Percentiles rank a stretch among this genome's conserved stretches.
phyloP scores from a whole-genome alignment of 2,797 vertebrate genomes.

The Bovichtus diacanthus region DNA sequence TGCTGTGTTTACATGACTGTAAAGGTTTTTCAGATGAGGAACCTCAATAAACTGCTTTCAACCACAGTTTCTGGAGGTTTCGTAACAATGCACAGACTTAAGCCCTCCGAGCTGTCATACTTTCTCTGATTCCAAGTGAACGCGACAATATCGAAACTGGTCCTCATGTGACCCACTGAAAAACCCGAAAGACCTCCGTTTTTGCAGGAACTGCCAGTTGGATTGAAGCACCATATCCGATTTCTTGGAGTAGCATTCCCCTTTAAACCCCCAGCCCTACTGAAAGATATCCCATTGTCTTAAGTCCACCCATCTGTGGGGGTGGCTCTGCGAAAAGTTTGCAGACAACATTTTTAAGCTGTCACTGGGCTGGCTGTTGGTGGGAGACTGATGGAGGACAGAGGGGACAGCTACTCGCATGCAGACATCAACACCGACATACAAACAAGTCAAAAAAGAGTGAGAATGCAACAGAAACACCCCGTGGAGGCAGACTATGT shows the following conservation, averaged over 20 bases:
- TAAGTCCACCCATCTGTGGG: constrained; percentile 83
- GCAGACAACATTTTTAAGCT: constrained; percentile 75
- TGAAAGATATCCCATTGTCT: constrained; percentile 71
- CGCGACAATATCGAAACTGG: constrained; percentile 12
- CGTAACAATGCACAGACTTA: not conserved
- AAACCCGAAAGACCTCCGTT: constrained; percentile 46
- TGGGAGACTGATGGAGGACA: constrained; percentile 73
- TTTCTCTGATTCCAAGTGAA: constrained; percentile 36
- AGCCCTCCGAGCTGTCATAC: not conserved
- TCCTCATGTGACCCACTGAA: constrained; percentile 63
- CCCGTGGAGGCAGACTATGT: constrained; percentile 30
- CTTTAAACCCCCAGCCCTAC: constrained; percentile 69
- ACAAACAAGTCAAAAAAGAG: constrained; percentile 1
- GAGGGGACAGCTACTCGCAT: constrained; percentile 33
- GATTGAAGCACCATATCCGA: constrained; percentile 23
- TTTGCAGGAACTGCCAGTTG: constrained; percentile 8
- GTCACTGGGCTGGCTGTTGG: constrained; percentile 66
- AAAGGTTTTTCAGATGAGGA: not conserved
- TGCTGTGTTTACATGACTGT: too few species aligned
- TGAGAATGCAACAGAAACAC: constrained; percentile 42
- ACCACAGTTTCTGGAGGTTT: not conserved
- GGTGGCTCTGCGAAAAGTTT: constrained; percentile 82
- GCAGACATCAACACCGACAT: constrained; percentile 28
- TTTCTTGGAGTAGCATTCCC: constrained; percentile 69
- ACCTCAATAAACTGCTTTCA: not conserved